Conservation (phyloP, 2,888 invertebrate genomes). For the Chorisops tibialis region DNA sequence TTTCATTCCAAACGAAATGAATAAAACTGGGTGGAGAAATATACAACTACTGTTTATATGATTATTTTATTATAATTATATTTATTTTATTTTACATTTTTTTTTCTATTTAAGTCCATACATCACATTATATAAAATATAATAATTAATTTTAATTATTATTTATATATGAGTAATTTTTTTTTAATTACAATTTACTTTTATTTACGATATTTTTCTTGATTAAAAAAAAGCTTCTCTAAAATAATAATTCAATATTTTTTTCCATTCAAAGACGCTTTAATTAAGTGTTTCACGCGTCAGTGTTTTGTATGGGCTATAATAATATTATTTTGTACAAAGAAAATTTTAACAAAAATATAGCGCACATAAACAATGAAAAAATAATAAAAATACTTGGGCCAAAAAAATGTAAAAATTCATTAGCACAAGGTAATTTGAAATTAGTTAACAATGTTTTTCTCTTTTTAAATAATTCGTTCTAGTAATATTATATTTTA, state of each 20-base stretch:
- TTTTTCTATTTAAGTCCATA: conserved; percentile 19
- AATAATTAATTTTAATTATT: conserved; percentile 14
- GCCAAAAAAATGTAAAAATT: conserved; percentile 18
- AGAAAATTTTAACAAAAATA: conserved; percentile 16
- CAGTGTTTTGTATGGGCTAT: conserved; percentile 25
- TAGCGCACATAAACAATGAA: conserved; percentile 13
- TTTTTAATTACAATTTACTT: background rate
- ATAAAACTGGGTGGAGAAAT: conserved; percentile 52
- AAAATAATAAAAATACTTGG: conserved; percentile 7
- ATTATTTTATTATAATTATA: conserved; percentile 17
- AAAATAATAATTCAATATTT: background rate
- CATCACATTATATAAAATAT: conserved; percentile 12
- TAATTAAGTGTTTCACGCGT: background rate
- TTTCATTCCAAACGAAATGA: conserved; percentile 1
- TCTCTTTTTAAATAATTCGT: background rate
- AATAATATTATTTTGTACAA: conserved; percentile 3
- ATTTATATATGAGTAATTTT: conserved; percentile 17
- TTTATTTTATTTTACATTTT: conserved; percentile 18
- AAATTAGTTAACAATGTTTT: conserved; percentile 11
- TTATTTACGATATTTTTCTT: background rate
- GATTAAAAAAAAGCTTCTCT: background rate
- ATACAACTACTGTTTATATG: conserved; percentile 35
- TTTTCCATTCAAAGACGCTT: background rate
- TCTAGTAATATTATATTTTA: background rate
- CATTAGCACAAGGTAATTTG: conserved; percentile 31